Evolutionary conservation across 1,140 invertebrate species (phyloP).

Genomic region (Bradysia coprophila): DNA sequence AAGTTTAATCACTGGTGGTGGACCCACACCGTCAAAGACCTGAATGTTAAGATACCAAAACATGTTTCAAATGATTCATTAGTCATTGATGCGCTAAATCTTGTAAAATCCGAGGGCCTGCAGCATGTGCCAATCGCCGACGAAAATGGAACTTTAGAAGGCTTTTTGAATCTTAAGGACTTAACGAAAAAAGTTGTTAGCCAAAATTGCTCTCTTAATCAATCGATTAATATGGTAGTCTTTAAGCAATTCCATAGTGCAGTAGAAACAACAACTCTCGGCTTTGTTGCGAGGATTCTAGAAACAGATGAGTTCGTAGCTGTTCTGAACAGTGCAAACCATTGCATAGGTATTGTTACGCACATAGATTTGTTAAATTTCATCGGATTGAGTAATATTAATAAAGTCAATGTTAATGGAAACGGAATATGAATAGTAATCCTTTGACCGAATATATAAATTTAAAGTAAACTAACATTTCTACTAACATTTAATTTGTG

Average conservation of each 20-base stretch:
- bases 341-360: neutral
- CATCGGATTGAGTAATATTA: too few relatives aligned
- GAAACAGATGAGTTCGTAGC: conserved; percentile 64
- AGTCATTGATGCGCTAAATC: conserved; percentile 42
- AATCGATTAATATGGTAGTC: conserved; percentile 42
- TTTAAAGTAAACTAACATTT: too few relatives aligned
- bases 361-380: neutral
- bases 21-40: conserved; percentile 35
- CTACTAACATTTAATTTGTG: too few relatives aligned
- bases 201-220: conserved; percentile 36
- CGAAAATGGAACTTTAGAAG: conserved; percentile 36
- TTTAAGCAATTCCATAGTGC: conserved; percentile 60
- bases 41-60: conserved; percentile 36
- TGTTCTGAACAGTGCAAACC: conserved; percentile 21
- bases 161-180: conserved; percentile 54
- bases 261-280: conserved; percentile 39
- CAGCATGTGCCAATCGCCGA: conserved; percentile 59
- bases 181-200: conserved; percentile 51
- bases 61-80: conserved; percentile 35
- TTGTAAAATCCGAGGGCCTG: conserved; percentile 45
- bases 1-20: conserved; percentile 53
- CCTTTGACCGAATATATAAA: too few relatives aligned
- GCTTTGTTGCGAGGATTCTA: conserved; percentile 54
- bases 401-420: too few relatives aligned
- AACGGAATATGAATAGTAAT: too few relatives aligned